Conservation (phyloP, 1,140 invertebrate species). For the Propsilocerus akamusi region DNA sequence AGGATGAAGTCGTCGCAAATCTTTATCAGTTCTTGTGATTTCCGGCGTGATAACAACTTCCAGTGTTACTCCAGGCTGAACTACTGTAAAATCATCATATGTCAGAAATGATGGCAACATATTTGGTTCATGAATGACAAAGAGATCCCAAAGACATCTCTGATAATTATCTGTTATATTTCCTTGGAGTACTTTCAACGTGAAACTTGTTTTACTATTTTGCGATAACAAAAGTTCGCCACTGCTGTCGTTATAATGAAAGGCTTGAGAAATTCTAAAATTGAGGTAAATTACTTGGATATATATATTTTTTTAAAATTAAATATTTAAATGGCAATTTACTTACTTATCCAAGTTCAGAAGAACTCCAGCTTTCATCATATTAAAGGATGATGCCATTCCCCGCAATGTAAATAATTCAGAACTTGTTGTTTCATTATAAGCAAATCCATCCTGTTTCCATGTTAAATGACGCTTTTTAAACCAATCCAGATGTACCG, state of each 20-base stretch:
- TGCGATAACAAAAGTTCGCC: background rate
- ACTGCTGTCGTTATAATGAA: too few species aligned
- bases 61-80: background rate
- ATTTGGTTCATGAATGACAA: background rate
- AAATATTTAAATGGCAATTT: too few species aligned
- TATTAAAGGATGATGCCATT: too few species aligned
- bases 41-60: background rate
- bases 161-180: background rate
- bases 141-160: background rate
- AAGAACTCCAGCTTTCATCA: too few species aligned
- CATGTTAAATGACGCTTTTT: background rate
- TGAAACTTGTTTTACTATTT: background rate
- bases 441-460: background rate
- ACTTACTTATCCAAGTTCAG: too few species aligned
- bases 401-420: background rate
- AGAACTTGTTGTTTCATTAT: background rate
- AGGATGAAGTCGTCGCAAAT: conserved; percentile 2
- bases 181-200: background rate
- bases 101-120: background rate
- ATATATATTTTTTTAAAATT: too few species aligned
- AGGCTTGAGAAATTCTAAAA: too few species aligned
- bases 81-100: background rate
- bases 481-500: background rate
- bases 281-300: too few species aligned
- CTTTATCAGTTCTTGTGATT: background rate